Percentiles rank a stretch among this genome's conserved stretches.
phyloP scores from a whole-genome alignment of 2,113 vertebrate genomes.

The Diphyllodes magnificus region DNA sequence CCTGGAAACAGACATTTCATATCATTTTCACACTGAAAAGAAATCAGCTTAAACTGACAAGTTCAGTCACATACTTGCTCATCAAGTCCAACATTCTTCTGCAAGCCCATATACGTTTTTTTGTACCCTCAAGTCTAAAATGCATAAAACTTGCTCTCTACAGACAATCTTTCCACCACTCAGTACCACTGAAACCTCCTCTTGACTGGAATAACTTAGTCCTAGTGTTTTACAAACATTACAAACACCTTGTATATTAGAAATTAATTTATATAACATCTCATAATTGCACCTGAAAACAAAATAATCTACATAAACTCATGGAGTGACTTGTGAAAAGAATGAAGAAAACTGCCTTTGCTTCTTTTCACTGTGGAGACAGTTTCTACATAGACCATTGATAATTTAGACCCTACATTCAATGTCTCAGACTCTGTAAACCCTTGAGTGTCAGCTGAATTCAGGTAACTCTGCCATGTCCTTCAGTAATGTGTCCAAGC shows the following conservation, averaged over 20 bases:
- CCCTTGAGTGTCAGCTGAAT: background rate
- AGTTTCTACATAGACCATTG: background rate
- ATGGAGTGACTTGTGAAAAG: fast-evolving
- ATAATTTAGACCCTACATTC: background rate
- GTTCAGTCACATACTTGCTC: background rate
- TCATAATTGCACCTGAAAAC: background rate
- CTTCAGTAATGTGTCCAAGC: background rate
- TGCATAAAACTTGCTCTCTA: background rate
- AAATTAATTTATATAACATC: background rate
- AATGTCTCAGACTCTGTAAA: background rate
- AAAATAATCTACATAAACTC: background rate
- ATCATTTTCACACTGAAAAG: background rate
- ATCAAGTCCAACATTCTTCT: background rate
- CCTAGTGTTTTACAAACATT: background rate
- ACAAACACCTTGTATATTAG: background rate
- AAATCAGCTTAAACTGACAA: background rate
- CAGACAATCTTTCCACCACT: background rate
- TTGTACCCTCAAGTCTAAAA: background rate
- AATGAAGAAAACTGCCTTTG: background rate
- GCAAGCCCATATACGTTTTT: background rate
- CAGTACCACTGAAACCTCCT: background rate
- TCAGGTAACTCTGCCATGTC: background rate
- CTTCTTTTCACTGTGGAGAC: background rate
- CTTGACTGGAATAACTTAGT: background rate
- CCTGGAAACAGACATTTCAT: background rate